A percentile compares a stretch with the other conserved stretches of the same genome.
Conservation (phyloP, 2,113 vertebrate genomes). For the Psilopogon haemacephalus region DNA sequence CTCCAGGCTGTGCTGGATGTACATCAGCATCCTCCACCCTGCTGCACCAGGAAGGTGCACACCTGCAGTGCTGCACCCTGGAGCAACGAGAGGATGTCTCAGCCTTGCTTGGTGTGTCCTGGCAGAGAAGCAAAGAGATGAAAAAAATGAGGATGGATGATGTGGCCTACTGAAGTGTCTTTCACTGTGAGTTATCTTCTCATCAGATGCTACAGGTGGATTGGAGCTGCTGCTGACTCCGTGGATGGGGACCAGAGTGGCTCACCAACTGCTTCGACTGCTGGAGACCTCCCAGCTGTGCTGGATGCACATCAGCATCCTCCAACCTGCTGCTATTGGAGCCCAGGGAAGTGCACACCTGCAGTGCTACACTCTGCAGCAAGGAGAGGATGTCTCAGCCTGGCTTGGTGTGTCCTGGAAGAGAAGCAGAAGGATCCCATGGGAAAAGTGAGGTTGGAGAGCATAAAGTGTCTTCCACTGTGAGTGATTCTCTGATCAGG, state of each 20-base stretch:
- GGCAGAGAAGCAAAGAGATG: accelerated
- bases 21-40: background rate
- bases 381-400: background rate
- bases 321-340: background rate
- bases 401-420: background rate
- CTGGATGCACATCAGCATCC: background rate
- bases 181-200: background rate
- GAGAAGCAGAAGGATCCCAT: accelerated
- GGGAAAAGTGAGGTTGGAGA: accelerated
- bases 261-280: background rate
- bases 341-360: background rate
- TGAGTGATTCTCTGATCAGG: too few species aligned
- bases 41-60: background rate
- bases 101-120: accelerated
- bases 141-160: accelerated
- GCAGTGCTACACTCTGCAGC: background rate
- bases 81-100: background rate
- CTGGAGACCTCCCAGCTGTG: background rate
- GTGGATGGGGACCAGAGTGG: accelerated
- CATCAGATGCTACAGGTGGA: background rate
- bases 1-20: too few species aligned
- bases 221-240: accelerated
- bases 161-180: accelerated
- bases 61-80: background rate
- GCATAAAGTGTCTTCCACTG: accelerated